Evolutionary conservation across 2,797 vertebrate species (phyloP).

Genomic region (Clarias fuscus): DNA sequence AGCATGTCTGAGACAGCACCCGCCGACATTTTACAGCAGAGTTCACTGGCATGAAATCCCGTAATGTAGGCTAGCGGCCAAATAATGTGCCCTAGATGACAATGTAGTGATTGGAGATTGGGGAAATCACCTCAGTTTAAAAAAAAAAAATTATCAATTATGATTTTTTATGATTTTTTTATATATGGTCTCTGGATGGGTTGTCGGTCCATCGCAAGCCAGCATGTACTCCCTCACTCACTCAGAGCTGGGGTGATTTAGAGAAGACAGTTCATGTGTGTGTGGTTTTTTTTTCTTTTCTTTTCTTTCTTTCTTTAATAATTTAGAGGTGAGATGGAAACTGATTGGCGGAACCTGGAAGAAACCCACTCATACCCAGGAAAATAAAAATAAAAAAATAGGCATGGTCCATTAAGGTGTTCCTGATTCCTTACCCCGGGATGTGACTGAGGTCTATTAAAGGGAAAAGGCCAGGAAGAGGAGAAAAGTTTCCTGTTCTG

Average conservation of each 20-base stretch:
- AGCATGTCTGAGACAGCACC: not conserved
- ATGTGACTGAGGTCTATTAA: not conserved
- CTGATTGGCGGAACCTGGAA: too few relatives aligned
- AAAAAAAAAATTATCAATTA: too few relatives aligned
- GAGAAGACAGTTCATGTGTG: not conserved
- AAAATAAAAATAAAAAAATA: not conserved
- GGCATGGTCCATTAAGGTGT: not conserved
- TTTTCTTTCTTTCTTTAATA: too few relatives aligned
- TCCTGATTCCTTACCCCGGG: constrained; percentile 5
- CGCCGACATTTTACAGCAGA: not conserved
- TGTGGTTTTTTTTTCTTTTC: too few relatives aligned
- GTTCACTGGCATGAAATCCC: not conserved
- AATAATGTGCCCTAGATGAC: not conserved
- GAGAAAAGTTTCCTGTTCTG: constrained; percentile 7
- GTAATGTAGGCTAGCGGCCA: not conserved
- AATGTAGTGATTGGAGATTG: not conserved
- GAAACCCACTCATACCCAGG: not conserved
- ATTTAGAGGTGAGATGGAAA: too few relatives aligned
- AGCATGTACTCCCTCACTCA: not conserved
- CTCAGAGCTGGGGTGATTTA: not conserved
- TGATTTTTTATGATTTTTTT: not conserved
- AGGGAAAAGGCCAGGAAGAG: not conserved
- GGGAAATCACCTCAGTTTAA: not conserved
- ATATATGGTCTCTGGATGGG: too few relatives aligned
- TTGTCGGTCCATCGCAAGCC: not conserved